phyloP scores from a whole-genome alignment of 2,888 invertebrate species.

The Orthosia cruda region DNA sequence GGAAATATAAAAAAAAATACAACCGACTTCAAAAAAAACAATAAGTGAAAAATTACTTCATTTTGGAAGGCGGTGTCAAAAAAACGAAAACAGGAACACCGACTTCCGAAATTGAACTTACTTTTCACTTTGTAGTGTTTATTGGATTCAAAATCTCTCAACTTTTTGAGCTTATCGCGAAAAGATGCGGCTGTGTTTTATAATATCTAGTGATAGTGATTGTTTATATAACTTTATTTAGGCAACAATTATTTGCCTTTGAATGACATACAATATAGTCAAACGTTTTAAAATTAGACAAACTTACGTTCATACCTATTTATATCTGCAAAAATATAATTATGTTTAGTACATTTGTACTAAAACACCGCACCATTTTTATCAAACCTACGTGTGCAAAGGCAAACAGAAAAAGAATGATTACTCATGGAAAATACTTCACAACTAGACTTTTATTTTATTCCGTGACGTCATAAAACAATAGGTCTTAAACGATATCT shows the following conservation, averaged over 20 bases:
- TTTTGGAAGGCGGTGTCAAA: too few species aligned
- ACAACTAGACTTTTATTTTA: background rate
- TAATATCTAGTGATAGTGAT: too few species aligned
- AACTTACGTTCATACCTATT: background rate
- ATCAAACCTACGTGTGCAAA: background rate
- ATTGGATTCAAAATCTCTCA: too few species aligned
- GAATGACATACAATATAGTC: background rate
- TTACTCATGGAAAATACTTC: conserved; percentile 15
- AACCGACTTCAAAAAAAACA: too few species aligned
- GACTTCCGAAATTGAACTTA: too few species aligned
- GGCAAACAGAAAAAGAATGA: background rate
- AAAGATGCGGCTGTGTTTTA: too few species aligned
- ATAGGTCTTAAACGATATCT: conserved; percentile 13
- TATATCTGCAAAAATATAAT: background rate
- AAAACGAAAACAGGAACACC: too few species aligned
- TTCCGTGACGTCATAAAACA: background rate
- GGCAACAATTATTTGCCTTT: conserved; percentile 7
- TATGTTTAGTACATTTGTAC: background rate
- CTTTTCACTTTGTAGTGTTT: too few species aligned
- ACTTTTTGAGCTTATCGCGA: too few species aligned
- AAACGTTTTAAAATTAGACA: background rate
- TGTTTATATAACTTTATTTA: too few species aligned
- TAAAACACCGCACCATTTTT: background rate
- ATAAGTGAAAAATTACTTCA: too few species aligned
- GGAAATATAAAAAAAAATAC: too few species aligned